phyloP scores from a whole-genome alignment of 2,888 invertebrate species.

The Orgyia antiqua region DNA sequence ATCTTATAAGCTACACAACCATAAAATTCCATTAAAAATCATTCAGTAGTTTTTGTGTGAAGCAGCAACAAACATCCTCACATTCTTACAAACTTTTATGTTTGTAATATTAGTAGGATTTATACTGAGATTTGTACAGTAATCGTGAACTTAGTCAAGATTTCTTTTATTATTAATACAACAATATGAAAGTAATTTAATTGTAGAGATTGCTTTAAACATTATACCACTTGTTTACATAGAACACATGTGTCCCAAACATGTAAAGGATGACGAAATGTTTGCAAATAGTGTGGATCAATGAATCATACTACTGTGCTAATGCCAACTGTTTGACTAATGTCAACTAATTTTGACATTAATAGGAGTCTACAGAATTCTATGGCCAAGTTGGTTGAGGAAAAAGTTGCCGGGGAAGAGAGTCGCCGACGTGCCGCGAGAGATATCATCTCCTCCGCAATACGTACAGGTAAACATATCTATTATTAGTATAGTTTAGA shows the following conservation, averaged over 20 bases:
- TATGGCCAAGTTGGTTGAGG: constrained; percentile 79
- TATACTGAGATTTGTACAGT: too few species aligned
- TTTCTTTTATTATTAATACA: constrained; percentile 3
- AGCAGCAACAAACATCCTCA: too few species aligned
- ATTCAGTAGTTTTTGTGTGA: too few species aligned
- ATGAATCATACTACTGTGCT: constrained; percentile 11
- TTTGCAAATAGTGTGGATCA: constrained; percentile 18
- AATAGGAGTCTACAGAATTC: constrained; percentile 80
- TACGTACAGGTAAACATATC: constrained; percentile 62
- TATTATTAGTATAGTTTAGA: too few species aligned
- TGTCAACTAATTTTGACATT: constrained; percentile 21
- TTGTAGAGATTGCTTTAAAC: too few species aligned
- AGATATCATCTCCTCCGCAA: constrained; percentile 84
- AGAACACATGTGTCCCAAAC: background rate
- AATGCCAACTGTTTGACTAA: constrained; percentile 3
- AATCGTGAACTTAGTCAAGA: too few species aligned
- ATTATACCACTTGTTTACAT: too few species aligned
- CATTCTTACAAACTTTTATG: too few species aligned
- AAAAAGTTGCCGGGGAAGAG: constrained; percentile 68
- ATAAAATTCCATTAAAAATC: too few species aligned
- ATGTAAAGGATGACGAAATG: constrained; percentile 14
- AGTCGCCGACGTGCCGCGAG: constrained; percentile 80
- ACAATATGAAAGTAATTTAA: too few species aligned
- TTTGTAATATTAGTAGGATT: too few species aligned
- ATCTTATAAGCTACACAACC: too few species aligned